Evolutionary conservation across 2,797 vertebrate species (phyloP).

Genomic region (Platyrinchus mystaceus): DNA sequence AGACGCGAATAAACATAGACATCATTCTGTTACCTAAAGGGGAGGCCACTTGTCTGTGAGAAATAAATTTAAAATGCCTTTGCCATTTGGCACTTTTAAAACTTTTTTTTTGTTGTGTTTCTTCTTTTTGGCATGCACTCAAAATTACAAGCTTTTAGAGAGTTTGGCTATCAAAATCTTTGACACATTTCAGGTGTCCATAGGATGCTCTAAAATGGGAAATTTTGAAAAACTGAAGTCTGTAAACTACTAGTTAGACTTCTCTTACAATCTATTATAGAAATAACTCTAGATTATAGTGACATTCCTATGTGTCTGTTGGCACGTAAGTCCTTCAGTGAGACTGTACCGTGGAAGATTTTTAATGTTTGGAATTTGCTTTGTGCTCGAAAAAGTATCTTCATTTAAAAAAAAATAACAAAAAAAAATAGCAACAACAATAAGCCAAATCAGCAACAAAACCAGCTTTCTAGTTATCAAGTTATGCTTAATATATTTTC

Average conservation of each 20-base stretch:
- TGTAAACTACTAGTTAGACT: not conserved
- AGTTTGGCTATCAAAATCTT: not conserved
- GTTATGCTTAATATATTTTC: slow-evolving; percentile 33
- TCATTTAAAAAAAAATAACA: not conserved
- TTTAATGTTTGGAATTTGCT: not conserved
- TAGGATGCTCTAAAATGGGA: not conserved
- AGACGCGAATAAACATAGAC: not conserved
- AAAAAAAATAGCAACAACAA: not conserved
- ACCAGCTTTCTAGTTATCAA: slow-evolving; percentile 14
- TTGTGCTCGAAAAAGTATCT: not conserved
- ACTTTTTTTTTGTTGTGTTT: not conserved
- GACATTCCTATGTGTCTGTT: not conserved
- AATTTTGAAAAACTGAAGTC: not conserved
- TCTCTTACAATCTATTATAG: not conserved
- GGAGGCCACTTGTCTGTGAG: not conserved
- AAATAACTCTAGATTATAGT: not conserved
- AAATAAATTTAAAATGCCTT: not conserved
- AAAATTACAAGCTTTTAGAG: not conserved
- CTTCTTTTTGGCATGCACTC: not conserved
- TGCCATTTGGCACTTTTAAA: not conserved
- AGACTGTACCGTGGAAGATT: not conserved
- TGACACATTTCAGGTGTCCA: not conserved
- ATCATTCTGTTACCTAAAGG: not conserved
- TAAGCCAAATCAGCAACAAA: not conserved
- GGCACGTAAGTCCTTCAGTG: not conserved